Percentiles rank a stretch among this genome's conserved stretches.
These are phyloP conservation scores for Orius insidiosus DNA, from an alignment of 1,140 invertebrate species.

Conservation along the genomic window DNA sequence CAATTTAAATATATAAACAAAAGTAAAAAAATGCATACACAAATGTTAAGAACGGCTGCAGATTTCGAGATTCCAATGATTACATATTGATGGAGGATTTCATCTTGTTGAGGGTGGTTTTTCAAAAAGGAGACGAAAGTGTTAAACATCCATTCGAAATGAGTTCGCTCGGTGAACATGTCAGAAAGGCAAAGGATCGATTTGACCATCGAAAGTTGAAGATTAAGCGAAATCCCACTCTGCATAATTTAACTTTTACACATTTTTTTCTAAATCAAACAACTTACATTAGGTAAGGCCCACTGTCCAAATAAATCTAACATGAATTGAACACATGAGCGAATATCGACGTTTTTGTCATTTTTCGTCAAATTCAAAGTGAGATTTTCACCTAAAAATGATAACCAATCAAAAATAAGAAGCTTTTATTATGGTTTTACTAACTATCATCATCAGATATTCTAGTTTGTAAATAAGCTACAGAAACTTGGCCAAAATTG, in stretches of 20 bases:
- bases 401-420: background rate
- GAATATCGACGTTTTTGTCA: conserved; percentile 42
- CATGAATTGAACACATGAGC: conserved; percentile 72
- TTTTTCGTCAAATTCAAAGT: too few relatives aligned
- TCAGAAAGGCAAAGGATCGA: conserved; percentile 48
- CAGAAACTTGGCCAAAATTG: conserved; percentile 28
- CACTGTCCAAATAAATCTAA: conserved; percentile 66
- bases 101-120: conserved; percentile 45
- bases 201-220: conserved; percentile 38
- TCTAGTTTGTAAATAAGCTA: conserved; percentile 24
- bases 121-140: conserved; percentile 43
- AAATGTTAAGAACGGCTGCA: conserved; percentile 39
- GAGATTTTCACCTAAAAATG: too few relatives aligned
- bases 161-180: conserved; percentile 45
- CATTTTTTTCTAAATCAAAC: too few relatives aligned
- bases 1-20: too few relatives aligned
- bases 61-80: conserved; percentile 51
- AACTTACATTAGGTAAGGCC: conserved; percentile 33
- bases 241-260: too few relatives aligned
- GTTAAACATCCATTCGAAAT: conserved; percentile 58
- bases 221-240: conserved; percentile 15
- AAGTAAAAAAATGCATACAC: too few relatives aligned
- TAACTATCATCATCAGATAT: conserved; percentile 12
- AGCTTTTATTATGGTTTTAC: too few relatives aligned
- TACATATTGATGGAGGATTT: conserved; percentile 49